Evolutionary conservation across 2,113 vertebrate genomes (phyloP), one percentile per base, ranked within the genome.

Genomic region (Cynopterus brachyotis): DNA sequence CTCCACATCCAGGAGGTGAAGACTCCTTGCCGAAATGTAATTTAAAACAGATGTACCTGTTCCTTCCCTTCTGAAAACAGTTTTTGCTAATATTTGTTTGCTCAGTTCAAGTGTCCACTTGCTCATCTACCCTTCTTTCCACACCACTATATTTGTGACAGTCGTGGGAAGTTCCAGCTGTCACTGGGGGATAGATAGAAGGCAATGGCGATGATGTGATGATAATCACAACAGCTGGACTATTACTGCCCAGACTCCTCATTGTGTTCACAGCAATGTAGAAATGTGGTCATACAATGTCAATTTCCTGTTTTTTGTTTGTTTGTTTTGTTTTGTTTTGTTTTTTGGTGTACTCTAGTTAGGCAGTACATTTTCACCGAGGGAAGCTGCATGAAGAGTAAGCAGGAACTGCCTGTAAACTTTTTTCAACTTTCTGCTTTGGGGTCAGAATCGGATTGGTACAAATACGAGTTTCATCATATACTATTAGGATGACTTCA

Each of bases 171-270:
- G 67, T 6, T 85, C 60, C 17, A 3, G 2, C 40, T 79, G 55
- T 73, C 42, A 26, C 72, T 82, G 24, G 50, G 42, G 32, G 22
- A 10, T 20, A 5, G 4, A 22, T 15, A 57, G 35, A 15, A n/a
- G 30, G 60, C 1, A 1, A 19, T 6, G 30, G 60, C 1, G 1
- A 17, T 3, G 9, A 26, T 7, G 2, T 5, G 2, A 12, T 47
- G 22, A 5, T 5, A 59, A 10, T 6, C 76, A 20, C 1, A 19
- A 13, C 32, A 30, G 50, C 69, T 6, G 9, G 55, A 13, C 42
- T 59, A 64, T 8, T 40, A 0, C n/a, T 10, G 1, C 13, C 45
- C 22, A 11, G 0, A 40, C 22, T 42, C 45, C 35, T 59, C 7
- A 0, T 37, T 7, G 5, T 67, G 28, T 76, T 35, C 20, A 12